Base-by-base conservation (phyloP, 2,113 vertebrate species). In the Caloenas nicobarica region DNA sequence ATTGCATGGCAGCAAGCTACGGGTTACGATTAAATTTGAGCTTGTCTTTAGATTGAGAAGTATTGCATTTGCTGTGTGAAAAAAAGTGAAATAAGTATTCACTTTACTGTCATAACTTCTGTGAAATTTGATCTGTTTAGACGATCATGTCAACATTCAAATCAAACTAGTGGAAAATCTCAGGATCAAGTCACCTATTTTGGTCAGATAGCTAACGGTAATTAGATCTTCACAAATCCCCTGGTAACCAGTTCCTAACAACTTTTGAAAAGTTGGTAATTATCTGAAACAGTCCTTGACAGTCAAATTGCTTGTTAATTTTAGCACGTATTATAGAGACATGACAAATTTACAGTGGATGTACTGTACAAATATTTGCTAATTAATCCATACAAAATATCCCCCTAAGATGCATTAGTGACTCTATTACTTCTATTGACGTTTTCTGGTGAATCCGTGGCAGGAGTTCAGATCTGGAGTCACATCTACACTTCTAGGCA, bases 291-390 rank as follows among this genome's bases (percentile, higher is more conserved):
- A 31, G 9, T 64, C 23, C 21, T 42, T 81, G 42, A 65, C 33
- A 85, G 34, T 82, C 68, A 40, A 87, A 89, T 51, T 81, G 16
- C 24, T 80, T 84, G n/a, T 48, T 77, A 65, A 50, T 85, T 93
- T 91, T 80, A 36, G n/a, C 22, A 38, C 3, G 0, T 46, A 38
- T 62, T 81, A 86, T 10, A 74, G 26, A 87, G 4, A 54, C 24
- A 38, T 4, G 18, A 24, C 17, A 91, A 93, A 93, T 34, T 56
- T 85, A 46, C 11, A 65, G 48, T 61, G 26, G 24, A 85, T 38
- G 15, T 42, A 57, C 53, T 62, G 25, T 77, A 86, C 36, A 93
- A 93, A 95, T 91, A 89, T 91, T 88, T 93, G 54, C 36, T 82
- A 89, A 83, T 66, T 91, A 70, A 73, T 86, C 23, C 23, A 51